Evolutionary conservation across 2,888 invertebrate species (phyloP), one percentile per base, ranked within the genome.

Genomic region (Euzetes globulus): DNA sequence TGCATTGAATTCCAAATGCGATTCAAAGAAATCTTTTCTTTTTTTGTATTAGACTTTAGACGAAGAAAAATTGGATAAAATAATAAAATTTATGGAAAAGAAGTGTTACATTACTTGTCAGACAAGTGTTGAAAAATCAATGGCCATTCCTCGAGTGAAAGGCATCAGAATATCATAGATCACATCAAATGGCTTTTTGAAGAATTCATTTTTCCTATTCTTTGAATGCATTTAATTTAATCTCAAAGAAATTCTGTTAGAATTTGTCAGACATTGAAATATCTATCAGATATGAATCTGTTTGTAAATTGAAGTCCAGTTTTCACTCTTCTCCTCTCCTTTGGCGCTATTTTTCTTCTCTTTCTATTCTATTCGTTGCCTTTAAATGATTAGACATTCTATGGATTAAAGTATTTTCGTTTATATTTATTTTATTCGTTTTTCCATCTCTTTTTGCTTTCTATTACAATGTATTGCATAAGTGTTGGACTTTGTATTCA

Each of bases 321-420:
- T 41, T 41, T 41, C 13, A 13, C 41, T 41, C 41, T 11, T 41
- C 41, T 41, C 6, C 41, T 41, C 41, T 41, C 41, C 1, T 41
- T 41, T 11, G 41, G 41, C 41, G 41, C 41, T 41, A 41, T 41
- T 41, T 41, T 41, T 41, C 41, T 41, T 33, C 7, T 41, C 41
- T 41, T 41, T 41, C 13, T 11, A 7, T 41, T 41, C 41, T 41
- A 5, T 25, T 55, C 22, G 22, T 22, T 22, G 11, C 13, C 25
- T 55, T 25, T 25, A 55, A 55, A 55, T 55, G 55, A 55, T 22
- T 55, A 22, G 55, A 55, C 55, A 22, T 55, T 55, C 22, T 55
- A 6, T 55, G 55, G 55, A 55, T 55, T 55, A 55, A 55, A 55
- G 55, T 25, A 25, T 55, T 55, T 55, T 25, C 55, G n/a, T 55